Conservation (phyloP, 2,888 invertebrate species). For the Ornithoptera alexandrae region DNA sequence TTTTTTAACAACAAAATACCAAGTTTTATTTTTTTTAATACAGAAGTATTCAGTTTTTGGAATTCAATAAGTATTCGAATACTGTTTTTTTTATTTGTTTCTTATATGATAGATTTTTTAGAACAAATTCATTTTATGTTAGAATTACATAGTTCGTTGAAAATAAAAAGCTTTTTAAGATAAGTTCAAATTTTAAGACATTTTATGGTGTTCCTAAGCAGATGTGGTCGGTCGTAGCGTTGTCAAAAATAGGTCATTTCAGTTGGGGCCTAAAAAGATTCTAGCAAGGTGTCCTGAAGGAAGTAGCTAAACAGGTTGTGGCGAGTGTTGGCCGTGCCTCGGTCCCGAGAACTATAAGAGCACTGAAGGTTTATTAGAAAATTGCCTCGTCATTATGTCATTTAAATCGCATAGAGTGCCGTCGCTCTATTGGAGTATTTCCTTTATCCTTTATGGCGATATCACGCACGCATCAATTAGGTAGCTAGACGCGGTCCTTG, state of each 20-base stretch:
- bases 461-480: constrained; percentile 72
- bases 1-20: no score
- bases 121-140: no score
- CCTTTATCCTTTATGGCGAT: constrained; percentile 79
- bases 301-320: constrained; percentile 73
- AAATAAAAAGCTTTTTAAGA: no score
- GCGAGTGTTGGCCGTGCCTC: constrained; percentile 63
- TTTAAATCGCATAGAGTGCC: constrained; percentile 80
- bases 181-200: no score
- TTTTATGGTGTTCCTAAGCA: background rate
- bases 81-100: no score
- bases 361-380: constrained; percentile 80
- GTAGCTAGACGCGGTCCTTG: constrained; percentile 63
- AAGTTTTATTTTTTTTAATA: no score
- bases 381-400: constrained; percentile 80
- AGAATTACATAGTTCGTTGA: no score
- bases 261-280: constrained; percentile 37
- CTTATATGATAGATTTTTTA: no score
- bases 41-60: no score
- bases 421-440: constrained; percentile 79
- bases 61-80: no score
- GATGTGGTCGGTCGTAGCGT: background rate
- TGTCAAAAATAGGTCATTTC: constrained; percentile 22
- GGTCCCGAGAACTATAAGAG: constrained; percentile 70
- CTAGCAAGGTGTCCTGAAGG: constrained; percentile 67